A percentile compares a stretch with the other conserved stretches of the same genome.
Evolutionary conservation across 2,797 vertebrate species (phyloP).

Genomic region (Diceros bicornis): DNA sequence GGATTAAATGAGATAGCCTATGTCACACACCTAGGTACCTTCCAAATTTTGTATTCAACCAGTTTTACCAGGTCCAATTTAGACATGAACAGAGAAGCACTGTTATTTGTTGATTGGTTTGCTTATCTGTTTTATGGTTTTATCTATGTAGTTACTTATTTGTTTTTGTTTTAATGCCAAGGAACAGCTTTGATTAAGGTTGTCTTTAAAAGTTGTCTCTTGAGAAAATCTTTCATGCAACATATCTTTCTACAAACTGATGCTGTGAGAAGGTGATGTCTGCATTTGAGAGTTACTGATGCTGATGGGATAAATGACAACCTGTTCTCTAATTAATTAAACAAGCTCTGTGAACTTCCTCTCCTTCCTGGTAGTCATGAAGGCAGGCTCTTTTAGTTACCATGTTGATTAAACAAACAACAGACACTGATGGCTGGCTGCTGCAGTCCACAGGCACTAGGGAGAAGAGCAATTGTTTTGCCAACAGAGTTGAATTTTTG

Average conservation of each 20-base stretch:
- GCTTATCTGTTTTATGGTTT: neutral
- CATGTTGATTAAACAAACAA: neutral
- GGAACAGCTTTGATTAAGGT: neutral
- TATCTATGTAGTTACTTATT: neutral
- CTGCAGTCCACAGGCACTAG: too few species aligned
- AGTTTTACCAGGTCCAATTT: neutral
- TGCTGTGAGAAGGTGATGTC: neutral
- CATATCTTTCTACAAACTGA: neutral
- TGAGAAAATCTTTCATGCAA: neutral
- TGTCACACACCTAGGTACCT: neutral
- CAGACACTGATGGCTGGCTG: neutral
- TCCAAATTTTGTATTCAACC: neutral
- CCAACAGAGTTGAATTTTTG: neutral
- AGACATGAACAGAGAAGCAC: neutral
- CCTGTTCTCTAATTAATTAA: slow-evolving; percentile 50
- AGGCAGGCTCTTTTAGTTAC: neutral
- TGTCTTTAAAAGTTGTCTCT: neutral
- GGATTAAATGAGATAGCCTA: neutral
- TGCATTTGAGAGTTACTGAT: neutral
- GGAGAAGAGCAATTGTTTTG: neutral
- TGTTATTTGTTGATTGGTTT: neutral
- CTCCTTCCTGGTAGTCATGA: neutral
- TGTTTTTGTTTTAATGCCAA: neutral
- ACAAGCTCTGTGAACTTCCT: neutral
- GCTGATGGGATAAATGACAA: neutral